Evolutionary conservation across 1,140 invertebrate species (phyloP).

Genomic region (Episyrphus balteatus): DNA sequence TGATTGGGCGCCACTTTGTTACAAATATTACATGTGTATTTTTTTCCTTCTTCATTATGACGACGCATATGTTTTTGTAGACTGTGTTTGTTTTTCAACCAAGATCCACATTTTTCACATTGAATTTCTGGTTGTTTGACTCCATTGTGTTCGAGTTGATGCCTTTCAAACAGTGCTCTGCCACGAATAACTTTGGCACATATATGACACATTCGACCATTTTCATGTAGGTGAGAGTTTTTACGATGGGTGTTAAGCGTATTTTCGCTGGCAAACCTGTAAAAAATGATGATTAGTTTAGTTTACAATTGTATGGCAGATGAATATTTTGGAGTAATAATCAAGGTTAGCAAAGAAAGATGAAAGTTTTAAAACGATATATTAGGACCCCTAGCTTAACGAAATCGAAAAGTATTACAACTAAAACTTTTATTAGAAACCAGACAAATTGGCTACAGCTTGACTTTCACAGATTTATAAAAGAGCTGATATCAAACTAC

Average conservation of each 20-base stretch:
- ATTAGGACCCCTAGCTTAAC: too few relatives aligned
- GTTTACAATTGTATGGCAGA: neutral
- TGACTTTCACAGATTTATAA: too few relatives aligned
- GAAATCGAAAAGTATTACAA: too few relatives aligned
- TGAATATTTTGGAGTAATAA: too few relatives aligned
- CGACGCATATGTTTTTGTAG: slow-evolving; percentile 27
- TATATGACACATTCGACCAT: slow-evolving; percentile 30
- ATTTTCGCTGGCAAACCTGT: slow-evolving; percentile 20
- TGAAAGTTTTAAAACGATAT: too few relatives aligned
- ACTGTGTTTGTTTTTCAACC: slow-evolving; percentile 32
- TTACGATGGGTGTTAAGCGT: slow-evolving; percentile 19
- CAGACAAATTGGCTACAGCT: too few relatives aligned
- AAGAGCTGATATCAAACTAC: too few relatives aligned
- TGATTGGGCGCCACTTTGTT: slow-evolving; percentile 30
- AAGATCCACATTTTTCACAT: slow-evolving; percentile 30
- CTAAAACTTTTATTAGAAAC: too few relatives aligned
- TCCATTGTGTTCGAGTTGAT: slow-evolving; percentile 26
- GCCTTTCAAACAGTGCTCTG: slow-evolving; percentile 21
- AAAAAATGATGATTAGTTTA: neutral
- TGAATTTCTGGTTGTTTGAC: slow-evolving; percentile 27
- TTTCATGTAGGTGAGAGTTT: slow-evolving; percentile 17
- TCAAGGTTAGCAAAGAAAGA: too few relatives aligned
- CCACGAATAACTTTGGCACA: slow-evolving; percentile 31
- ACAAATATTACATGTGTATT: slow-evolving; percentile 23
- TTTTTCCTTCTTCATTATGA: slow-evolving; percentile 16